Conservation (phyloP, 2,888 invertebrate genomes). For the Ommatoiulus sabulosus region DNA sequence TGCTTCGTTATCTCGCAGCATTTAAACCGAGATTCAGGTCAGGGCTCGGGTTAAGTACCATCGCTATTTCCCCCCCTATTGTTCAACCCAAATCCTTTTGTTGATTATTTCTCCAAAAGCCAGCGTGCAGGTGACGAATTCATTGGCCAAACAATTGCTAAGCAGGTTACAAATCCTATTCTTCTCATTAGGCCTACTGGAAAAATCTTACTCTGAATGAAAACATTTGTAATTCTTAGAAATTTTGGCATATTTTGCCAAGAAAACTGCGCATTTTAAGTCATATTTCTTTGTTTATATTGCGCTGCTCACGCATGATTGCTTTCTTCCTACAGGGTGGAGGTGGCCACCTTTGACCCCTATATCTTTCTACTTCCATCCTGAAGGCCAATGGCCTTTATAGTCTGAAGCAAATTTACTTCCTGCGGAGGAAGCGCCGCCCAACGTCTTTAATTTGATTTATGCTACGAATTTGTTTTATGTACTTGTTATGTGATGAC, state of each 20-base stretch:
- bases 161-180: background rate
- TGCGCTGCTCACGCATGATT: background rate
- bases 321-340: background rate
- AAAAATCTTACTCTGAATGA: background rate
- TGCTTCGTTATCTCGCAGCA: slow-evolving; percentile 39
- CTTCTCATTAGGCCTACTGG: background rate
- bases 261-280: too few relatives aligned
- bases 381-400: background rate
- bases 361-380: background rate
- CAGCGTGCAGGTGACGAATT: slow-evolving; percentile 37
- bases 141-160: slow-evolving; percentile 15
- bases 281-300: background rate
- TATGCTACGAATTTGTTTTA: too few relatives aligned
- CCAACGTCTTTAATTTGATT: too few relatives aligned
- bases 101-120: background rate
- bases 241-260: background rate
- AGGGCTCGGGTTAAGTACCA: slow-evolving; percentile 15
- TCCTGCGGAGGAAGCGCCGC: background rate
- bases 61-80: background rate
- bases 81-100: background rate
- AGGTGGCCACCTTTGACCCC: background rate
- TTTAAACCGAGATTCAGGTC: slow-evolving; percentile 33
- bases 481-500: too few relatives aligned
- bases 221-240: too few relatives aligned
- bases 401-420: background rate